Evolutionary conservation across 2,888 invertebrate genomes (phyloP), one percentile per base, ranked within the genome.

Genomic region (Drosophila longiperda): DNA sequence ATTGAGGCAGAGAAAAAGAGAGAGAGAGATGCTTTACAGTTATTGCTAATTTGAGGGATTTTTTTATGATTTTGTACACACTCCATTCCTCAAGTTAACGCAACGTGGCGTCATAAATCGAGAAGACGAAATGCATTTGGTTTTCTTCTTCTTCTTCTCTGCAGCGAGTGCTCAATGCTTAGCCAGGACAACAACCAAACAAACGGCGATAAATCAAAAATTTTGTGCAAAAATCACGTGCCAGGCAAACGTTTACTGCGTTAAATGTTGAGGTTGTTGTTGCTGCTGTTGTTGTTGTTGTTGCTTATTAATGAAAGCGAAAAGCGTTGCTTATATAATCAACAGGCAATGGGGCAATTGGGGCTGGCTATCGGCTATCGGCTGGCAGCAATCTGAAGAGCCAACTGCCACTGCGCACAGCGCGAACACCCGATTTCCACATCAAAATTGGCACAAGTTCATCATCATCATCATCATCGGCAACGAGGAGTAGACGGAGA

Each of bases 81-180:
- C 90, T 74, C 82, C 87, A 80, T 90, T 88, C 79, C 78, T 90
- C 91, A 91, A 88, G 78, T 91, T 83, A 87, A 83, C 90, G 80
- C 83, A 68, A 76, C 90, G 74, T 82, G 75, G 65, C 78, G 73
- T 72, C 80, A 75, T 78, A 87, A 89, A 87, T 36, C n/a, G n/a
- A 33, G 33, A 42, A n/a, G 34, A 20, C 9, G 42, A 57, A 26
- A 55, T 60, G 36, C 26, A 38, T n/a, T 48, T 36, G 36, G 26
- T 17, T 40, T n/a, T n/a, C n/a, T n/a, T n/a, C n/a, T n/a, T n/a
- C n/a, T n/a, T n/a, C n/a, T 12, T 45, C 42, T 42, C 87, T 78
- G 66, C 79, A 75, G 12, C 29, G 34, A 23, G 54, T 23, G 49
- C 38, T 52, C 32, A 48, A 29, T 15, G 54, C 60, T 85, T 80